Evolutionary conservation across 2,888 invertebrate species (phyloP).

Genomic region (Bedellia somnulentella): DNA sequence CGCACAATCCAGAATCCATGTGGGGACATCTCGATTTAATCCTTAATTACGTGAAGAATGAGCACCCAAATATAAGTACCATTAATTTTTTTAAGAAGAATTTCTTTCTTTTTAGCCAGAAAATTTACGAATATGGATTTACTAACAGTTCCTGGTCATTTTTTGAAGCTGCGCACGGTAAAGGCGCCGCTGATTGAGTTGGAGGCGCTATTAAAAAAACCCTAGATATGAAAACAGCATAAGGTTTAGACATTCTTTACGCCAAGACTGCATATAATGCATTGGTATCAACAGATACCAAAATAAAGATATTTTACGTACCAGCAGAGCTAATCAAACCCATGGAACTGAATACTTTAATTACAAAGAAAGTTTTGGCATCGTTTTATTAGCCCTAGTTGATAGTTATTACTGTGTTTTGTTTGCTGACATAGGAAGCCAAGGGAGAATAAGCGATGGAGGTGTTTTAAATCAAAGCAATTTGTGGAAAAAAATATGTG

Average conservation of each 20-base stretch:
- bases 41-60: conserved; percentile 8
- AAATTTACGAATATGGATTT: not conserved
- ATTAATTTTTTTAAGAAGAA: not conserved
- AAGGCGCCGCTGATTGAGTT: too few species aligned
- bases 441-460: conserved; percentile 1
- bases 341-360: not conserved
- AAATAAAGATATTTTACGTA: too few species aligned
- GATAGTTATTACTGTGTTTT: too few species aligned
- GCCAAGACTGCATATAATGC: not conserved
- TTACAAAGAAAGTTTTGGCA: too few species aligned
- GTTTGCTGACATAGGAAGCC: not conserved
- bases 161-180: too few species aligned
- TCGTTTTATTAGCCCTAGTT: too few species aligned
- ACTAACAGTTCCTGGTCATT: not conserved
- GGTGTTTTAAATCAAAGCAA: too few species aligned
- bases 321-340: not conserved
- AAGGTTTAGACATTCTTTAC: not conserved
- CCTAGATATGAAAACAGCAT: not conserved
- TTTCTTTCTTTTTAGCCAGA: not conserved
- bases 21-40: conserved; percentile 11
- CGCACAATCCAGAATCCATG: conserved; percentile 8
- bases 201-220: not conserved
- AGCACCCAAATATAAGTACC: too few species aligned
- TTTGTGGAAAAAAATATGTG: too few species aligned
- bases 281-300: too few species aligned